phyloP scores from a whole-genome alignment of 2,797 vertebrate species.

The Silurus aristotelis region DNA sequence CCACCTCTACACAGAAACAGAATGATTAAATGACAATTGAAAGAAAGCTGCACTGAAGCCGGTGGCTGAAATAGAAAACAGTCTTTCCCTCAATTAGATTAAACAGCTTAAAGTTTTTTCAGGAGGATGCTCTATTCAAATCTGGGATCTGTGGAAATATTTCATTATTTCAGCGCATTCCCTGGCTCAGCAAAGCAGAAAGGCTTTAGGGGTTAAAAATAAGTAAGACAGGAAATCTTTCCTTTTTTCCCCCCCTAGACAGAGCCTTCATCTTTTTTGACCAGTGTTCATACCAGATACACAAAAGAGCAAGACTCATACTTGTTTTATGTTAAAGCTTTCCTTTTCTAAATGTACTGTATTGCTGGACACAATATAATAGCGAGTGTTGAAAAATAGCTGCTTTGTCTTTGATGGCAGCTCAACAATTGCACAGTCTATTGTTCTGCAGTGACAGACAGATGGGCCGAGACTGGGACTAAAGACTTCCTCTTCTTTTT shows the following conservation, averaged over 20 bases:
- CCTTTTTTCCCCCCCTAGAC: no score
- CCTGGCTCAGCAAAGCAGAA: neutral
- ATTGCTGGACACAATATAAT: neutral
- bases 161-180: neutral
- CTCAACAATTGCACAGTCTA: neutral
- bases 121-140: neutral
- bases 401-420: neutral
- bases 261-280: neutral
- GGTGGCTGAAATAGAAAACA: neutral
- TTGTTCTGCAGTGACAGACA: conserved; percentile 26
- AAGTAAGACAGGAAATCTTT: neutral
- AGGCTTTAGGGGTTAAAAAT: neutral
- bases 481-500: conserved; percentile 11
- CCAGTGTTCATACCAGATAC: neutral
- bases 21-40: neutral
- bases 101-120: neutral
- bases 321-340: neutral
- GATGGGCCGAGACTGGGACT: neutral
- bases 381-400: neutral
- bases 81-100: neutral
- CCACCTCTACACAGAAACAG: neutral
- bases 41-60: conserved; percentile 3
- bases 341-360: neutral
- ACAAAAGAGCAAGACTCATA: neutral
- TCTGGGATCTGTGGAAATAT: neutral